Base-by-base conservation (phyloP, 2,888 invertebrate genomes). In the Brachyopa scutellaris region DNA sequence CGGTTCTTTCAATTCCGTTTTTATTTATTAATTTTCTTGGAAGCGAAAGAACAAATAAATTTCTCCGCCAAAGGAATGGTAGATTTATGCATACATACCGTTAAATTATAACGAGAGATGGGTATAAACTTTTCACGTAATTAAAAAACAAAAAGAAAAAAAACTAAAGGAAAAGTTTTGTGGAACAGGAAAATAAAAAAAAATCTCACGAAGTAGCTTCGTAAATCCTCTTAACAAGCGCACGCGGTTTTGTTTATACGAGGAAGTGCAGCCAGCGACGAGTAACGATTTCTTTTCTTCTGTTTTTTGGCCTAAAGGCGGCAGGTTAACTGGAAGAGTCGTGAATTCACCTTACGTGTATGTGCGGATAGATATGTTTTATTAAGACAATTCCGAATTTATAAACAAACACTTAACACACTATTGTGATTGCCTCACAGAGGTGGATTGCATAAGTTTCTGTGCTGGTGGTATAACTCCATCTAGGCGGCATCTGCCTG, bases 91-190 rank as follows among this genome's bases (percentile, higher is more conserved):
- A 62, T 26, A 62, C 6, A 13, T 8, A 69, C 74, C 69, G 76
- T 76, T 76, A 69, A 15, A 40, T 23, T 59, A 38, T 59, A 47
- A 57, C 33, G 62, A 64, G 49, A 57, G 36, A 47, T 73, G 61
- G n/a, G n/a, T n/a, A n/a, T n/a, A n/a, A 59, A 67, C 66, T 79
- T 79, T 79, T 74, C 74, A 79, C 42, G 51, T 79, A 79, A 79
- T 79, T 79, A 79, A 79, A 59, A n/a, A n/a, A n/a, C n/a, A n/a
- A n/a, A n/a, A n/a, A n/a, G n/a, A n/a, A n/a, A n/a, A n/a, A n/a
- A n/a, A n/a, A 53, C 7, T 64, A 64, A 78, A 73, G 49, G 57
- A 78, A 78, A 78, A 72, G 21, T 66, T 66, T 67, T 15, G 17
- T n/a, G 8, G 11, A 13, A 23, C 19, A 23, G 11, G 15, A 38